Evolutionary conservation across 2,888 invertebrate genomes (phyloP), one percentile per base, ranked within the genome.

Genomic region (Tenthredo amoena): DNA sequence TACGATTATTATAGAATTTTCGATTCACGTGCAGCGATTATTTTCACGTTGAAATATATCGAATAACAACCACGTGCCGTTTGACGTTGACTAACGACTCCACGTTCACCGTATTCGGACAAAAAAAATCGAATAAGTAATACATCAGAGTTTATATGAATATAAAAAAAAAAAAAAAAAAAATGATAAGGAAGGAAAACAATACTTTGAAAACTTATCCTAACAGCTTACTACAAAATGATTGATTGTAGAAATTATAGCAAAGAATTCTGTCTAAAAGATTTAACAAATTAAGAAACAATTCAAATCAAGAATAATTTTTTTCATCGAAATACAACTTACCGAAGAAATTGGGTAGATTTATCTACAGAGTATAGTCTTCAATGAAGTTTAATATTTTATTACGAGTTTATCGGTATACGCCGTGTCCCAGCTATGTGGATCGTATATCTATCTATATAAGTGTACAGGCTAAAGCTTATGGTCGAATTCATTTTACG

Each of bases 351-450:
- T 26, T 26, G 26, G 26, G 26, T 26, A 26, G 26, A 26, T 26
- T 26, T 15, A 15, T 55, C 15, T 10, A 15, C 26, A 18, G 15
- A 1, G n/a, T 2, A 55, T 26, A 2, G 26, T 31, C 31, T 68
- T 68, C 34, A 34, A 65, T 34, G 65, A 31, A 65, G 65, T 31
- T 65, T 65, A 15, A 65, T 65, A 65, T 65, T 65, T 65, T 31
- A 65, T 65, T 65, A 65, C 31, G 4, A 31, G 18, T 12, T 18
- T 18, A 12, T 68, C 34, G 15, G 6, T 34, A 68, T 18, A 18
- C 9, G 15, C 18, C 62, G 62, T 62, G 18, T 62, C 31, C 6
- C 15, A 34, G 68, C 21, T 68, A 6, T 18, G 34, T 10, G 34
- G 15, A 18, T 68, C 12, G 12, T 68, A 34, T 18, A 34, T 4